phyloP scores from a whole-genome alignment of 2,888 invertebrate species.

The Eutolmus rufibarbis region DNA sequence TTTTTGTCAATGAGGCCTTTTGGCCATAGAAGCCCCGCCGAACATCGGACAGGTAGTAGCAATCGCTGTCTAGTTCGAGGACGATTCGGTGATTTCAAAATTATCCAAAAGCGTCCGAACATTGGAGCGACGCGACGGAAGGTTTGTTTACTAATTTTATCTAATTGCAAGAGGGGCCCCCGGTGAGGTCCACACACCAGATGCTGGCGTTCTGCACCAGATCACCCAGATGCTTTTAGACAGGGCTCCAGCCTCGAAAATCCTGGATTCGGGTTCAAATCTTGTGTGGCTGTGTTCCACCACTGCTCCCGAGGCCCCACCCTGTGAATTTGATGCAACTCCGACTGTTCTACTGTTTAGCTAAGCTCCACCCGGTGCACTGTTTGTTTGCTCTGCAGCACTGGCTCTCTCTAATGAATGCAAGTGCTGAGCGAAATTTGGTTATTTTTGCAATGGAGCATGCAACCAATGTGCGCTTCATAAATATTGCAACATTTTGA shows the following conservation, averaged over 20 bases:
- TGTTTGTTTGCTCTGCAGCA: not conserved
- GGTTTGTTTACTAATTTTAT: conserved; percentile 25
- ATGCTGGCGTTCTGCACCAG: not conserved
- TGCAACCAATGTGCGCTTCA: conserved; percentile 20
- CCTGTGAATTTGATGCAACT: conserved; percentile 1
- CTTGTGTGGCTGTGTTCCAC: not conserved
- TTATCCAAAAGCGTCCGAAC: not conserved
- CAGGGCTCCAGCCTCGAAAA: not conserved
- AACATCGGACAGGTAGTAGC: not conserved
- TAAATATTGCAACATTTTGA: conserved; percentile 29
- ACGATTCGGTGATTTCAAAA: not conserved
- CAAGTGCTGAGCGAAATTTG: conserved; percentile 21
- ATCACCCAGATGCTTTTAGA: not conserved
- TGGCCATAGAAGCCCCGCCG: too few relatives aligned
- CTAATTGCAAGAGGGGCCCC: not conserved
- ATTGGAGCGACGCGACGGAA: not conserved
- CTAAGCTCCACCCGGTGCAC: not conserved
- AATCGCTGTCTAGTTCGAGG: not conserved
- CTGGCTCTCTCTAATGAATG: conserved; percentile 22
- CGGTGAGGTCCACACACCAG: not conserved
- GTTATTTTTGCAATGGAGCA: conserved; percentile 31
- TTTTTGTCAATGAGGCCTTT: not conserved
- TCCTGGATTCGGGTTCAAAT: not conserved
- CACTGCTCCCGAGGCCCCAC: not conserved
- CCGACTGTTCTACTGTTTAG: not conserved